Evolutionary conservation across 1,140 invertebrate species (phyloP), one percentile per base, ranked within the genome.

Genomic region (Diabrotica undecimpunctata): DNA sequence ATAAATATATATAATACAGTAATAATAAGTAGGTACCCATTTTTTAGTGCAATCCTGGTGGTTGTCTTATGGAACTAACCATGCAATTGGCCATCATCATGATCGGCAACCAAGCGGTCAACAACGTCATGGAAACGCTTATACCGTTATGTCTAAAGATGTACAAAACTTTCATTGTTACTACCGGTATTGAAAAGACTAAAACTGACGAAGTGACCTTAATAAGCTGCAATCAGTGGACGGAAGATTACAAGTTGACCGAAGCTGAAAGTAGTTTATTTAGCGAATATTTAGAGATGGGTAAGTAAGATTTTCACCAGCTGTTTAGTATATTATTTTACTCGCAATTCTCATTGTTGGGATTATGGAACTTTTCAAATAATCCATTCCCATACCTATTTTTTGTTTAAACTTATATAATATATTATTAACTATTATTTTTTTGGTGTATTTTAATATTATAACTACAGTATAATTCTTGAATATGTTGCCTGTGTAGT

Each of bases 201-300:
- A 64, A 70, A 46, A 70, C 52, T 25, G 62, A 69, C 11, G 67
- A 75, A 57, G 66, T 72, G 8, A 39, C 72, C 12, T 70, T 78
- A 51, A 67, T 75, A 7, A 69, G 77, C 11, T 81, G 78, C 65
- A 86, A 87, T 66, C 86, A 90, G 64, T 94, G 90, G 86, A 89
- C 90, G 54, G 85, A 88, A 72, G 93, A 95, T 79, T 94, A 88
- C 73, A 86, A 88, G 75, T 79, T 96, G 11, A 75, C 85, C 13
- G 81, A 86, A 59, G 88, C 88, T 76, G 86, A 87, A 38, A 74
- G 79, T 38, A 91, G 90, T 25, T 79, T 94, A 2, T 94, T 93
- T 75, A 83, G 88, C 59, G 92, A 95, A 80, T 95, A 95, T 78
- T 79, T 94, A 38, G 92, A 95, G 84, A 94, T 94, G 91, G 89